Percentiles rank a stretch among this genome's conserved stretches.
These are phyloP conservation scores for Antrozous pallidus DNA, from an alignment of 2,797 vertebrate genomes.

Conservation along the genomic window DNA sequence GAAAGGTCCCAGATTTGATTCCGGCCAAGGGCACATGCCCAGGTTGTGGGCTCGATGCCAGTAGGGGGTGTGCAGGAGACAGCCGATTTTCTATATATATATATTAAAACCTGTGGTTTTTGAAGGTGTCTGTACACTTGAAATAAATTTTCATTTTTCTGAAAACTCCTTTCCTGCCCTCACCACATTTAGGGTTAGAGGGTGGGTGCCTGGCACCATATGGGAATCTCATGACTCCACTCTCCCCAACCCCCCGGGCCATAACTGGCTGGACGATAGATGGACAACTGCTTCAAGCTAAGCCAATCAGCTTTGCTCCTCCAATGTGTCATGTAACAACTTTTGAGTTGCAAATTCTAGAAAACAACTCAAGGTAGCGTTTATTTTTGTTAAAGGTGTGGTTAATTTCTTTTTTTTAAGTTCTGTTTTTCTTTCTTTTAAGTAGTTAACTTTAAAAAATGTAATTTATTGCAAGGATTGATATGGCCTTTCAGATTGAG, in stretches of 20 bases:
- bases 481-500: background rate
- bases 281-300: background rate
- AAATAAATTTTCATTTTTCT: background rate
- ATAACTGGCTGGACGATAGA: background rate
- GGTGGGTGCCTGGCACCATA: background rate
- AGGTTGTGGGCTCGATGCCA: no score
- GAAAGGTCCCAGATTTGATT: no score
- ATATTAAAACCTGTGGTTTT: background rate
- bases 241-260: no score
- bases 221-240: background rate
- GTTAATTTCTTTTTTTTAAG: background rate
- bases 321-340: background rate
- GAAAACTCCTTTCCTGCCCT: background rate
- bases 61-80: no score
- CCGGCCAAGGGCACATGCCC: no score
- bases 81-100: no score
- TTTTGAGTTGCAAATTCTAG: background rate
- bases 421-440: background rate
- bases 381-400: background rate
- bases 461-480: background rate
- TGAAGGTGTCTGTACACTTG: background rate
- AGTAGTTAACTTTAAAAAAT: background rate
- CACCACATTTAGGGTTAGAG: background rate
- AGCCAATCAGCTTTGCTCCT: background rate
- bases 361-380: background rate